phyloP scores from a whole-genome alignment of 2,888 invertebrate genomes.

The Thera britannica region DNA sequence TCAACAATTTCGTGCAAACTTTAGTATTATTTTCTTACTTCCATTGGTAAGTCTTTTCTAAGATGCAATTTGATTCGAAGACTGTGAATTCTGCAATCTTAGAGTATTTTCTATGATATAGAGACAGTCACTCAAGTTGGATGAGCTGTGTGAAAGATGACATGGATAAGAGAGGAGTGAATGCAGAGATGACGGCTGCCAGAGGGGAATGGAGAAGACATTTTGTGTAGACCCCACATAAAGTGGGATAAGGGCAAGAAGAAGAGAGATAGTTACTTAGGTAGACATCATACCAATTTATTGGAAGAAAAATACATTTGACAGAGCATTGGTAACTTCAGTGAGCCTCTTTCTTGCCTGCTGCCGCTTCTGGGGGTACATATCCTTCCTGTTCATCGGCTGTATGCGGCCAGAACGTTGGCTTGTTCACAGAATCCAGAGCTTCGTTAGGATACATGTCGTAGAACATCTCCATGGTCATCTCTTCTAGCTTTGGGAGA shows the following conservation, averaged over 20 bases:
- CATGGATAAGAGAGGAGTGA: too few relatives aligned
- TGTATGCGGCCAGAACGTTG: constrained; percentile 74
- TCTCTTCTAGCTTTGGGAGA: constrained; percentile 66
- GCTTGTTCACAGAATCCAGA: constrained; percentile 63
- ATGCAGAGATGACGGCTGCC: too few relatives aligned
- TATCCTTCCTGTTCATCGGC: constrained; percentile 69
- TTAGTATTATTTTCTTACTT: background rate
- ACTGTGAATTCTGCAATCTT: too few relatives aligned
- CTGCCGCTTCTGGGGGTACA: constrained; percentile 41
- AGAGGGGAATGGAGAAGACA: too few relatives aligned
- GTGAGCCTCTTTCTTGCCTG: constrained; percentile 27
- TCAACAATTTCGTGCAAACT: background rate
- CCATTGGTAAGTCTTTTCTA: too few relatives aligned
- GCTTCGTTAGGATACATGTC: constrained; percentile 61
- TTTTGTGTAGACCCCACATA: too few relatives aligned
- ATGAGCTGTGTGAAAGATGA: too few relatives aligned
- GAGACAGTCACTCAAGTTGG: too few relatives aligned
- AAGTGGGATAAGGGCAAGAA: background rate
- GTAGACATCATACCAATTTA: background rate
- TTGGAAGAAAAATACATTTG: background rate
- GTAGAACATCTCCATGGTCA: constrained; percentile 69
- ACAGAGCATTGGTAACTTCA: constrained; percentile 4
- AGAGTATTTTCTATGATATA: too few relatives aligned
- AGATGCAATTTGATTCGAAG: too few relatives aligned
- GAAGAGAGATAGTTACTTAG: background rate